Conservation (phyloP, 2,888 invertebrate genomes). For the Andricus curvator region DNA sequence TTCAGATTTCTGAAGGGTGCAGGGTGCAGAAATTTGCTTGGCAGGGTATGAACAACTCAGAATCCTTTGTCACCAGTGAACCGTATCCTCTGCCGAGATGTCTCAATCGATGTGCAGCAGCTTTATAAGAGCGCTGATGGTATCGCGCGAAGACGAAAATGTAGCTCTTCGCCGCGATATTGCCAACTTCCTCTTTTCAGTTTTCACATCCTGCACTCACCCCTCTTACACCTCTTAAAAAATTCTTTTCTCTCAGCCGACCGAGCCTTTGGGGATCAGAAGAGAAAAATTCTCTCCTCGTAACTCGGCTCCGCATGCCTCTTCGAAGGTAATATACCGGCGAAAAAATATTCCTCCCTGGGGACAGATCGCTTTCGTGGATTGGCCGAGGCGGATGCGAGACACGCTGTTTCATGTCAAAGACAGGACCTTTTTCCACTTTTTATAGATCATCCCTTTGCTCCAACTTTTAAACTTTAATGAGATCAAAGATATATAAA, state of each 20-base stretch:
- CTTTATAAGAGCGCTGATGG: conserved; percentile 61
- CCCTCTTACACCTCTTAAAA: conserved; percentile 36
- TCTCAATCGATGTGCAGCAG: conserved; percentile 49
- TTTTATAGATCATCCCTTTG: conserved; percentile 12
- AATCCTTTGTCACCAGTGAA: conserved; percentile 49
- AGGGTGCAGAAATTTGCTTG: conserved; percentile 40
- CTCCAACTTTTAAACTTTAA: conserved; percentile 26
- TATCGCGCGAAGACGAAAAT: conserved; percentile 60
- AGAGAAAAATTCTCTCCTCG: conserved; percentile 50
- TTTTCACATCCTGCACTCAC: conserved; percentile 47
- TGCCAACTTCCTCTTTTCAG: conserved; percentile 56
- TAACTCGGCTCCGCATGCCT: conserved; percentile 43
- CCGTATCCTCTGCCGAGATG: conserved; percentile 32
- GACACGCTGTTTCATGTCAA: conserved; percentile 49
- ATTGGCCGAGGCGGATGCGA: conserved; percentile 48
- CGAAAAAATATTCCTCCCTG: conserved; percentile 56
- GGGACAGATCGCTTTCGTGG: conserved; percentile 56
- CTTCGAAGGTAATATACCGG: conserved; percentile 50
- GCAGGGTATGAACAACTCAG: conserved; percentile 42
- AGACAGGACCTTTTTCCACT: conserved; percentile 41
- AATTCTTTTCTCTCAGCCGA: conserved; percentile 49
- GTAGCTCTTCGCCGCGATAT: conserved; percentile 58
- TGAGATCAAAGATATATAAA: conserved; percentile 1
- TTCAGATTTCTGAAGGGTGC: conserved; percentile 14
- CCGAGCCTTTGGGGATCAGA: conserved; percentile 37